Evolutionary conservation across 2,797 vertebrate species (phyloP), one percentile per base, ranked within the genome.

Genomic region (Tenualosa thibaudeaui): DNA sequence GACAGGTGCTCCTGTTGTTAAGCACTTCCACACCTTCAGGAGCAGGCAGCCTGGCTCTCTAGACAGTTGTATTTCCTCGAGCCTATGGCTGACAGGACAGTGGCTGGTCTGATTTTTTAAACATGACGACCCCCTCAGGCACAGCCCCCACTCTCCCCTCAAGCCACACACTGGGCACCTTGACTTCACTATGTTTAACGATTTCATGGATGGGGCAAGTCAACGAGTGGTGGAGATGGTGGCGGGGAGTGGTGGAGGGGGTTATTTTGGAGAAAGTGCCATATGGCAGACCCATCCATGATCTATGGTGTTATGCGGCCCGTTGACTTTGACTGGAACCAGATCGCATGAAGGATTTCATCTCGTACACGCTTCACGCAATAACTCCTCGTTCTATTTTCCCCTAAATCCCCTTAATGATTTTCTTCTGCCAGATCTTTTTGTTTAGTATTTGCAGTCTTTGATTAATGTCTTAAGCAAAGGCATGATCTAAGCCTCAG

Each of bases 21-120:
- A 78, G 40, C 15, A 46, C 71, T 37, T 17, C 40, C 19, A 46
- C 17, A 78, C 71, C 40, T 19, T 17, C 40, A 43, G 40, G 17
- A 78, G 40, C 3, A 40, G 9, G 15, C 43, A 43, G 26, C 40
- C 15, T 22, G 31, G 40, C 86, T 87, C 12, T 46, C 83, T 88
- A 43, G 81, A 68, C 40, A 9, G 5, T 89, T 90, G 88, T 86
- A 83, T 85, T 91, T 93, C 75, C 87, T 90, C 90, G 91, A 92
- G 92, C 75, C 85, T 6, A 6, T 87, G 6, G 81, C 62, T 85
- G 85, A 87, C 86, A 81, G 83, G 88, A 53, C 81, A 22, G 71
- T 43, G 85, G 68, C 51, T 12, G 81, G 89, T 89, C 84, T 71
- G 90, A 90, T 85, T 85, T 81, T 82, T 85, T 26, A 50, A 84